Conservation (phyloP, 2,113 vertebrate species). For the Cyanoliseus patagonus region DNA sequence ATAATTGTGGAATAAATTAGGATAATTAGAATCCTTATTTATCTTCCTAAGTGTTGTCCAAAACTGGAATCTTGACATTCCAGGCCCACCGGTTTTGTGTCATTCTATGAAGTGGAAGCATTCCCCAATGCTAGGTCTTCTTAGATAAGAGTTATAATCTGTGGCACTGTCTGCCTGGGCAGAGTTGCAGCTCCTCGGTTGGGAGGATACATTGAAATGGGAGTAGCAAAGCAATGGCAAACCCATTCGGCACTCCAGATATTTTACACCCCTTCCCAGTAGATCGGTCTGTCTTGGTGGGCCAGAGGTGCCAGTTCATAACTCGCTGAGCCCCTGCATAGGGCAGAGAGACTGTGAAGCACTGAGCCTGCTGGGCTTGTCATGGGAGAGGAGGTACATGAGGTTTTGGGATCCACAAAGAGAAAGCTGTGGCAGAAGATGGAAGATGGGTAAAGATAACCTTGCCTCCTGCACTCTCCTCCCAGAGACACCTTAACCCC, state of each 20-base stretch:
- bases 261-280: neutral
- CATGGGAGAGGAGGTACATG: accelerated
- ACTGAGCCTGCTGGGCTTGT: accelerated
- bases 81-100: neutral
- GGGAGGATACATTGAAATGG: neutral
- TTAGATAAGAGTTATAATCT: neutral
- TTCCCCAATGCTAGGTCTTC: neutral
- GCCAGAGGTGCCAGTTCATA: neutral
- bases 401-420: neutral
- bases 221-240: neutral
- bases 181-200: neutral
- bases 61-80: conserved; percentile 14
- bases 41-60: neutral
- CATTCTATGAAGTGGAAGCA: neutral
- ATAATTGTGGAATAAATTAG: conserved; percentile 52
- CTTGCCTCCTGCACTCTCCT: neutral
- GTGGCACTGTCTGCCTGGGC: neutral
- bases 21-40: conserved; percentile 16
- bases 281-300: neutral
- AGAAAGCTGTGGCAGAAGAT: neutral
- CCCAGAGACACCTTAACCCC: neutral
- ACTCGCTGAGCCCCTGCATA: accelerated
- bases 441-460: neutral
- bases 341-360: neutral
- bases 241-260: neutral